Base-by-base conservation (phyloP, 1,140 invertebrate species). In the Steinernema khuongi region DNA sequence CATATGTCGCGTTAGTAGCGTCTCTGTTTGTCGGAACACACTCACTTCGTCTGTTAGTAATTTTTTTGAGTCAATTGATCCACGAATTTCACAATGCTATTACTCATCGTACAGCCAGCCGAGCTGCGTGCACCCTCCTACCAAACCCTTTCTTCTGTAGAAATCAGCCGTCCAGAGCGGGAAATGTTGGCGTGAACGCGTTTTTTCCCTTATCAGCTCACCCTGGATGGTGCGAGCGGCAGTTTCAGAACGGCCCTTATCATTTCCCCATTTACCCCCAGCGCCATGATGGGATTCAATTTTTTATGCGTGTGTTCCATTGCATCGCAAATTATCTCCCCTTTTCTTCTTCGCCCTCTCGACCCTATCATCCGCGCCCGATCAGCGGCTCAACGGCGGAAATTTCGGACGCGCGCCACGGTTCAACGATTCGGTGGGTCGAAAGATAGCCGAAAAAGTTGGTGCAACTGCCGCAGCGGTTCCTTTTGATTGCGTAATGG, bases 391-490 rank as follows among this genome's bases (percentile, higher is more conserved):
- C 50, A 22, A 22, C 50, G 11, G 50, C 50, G 50, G 50, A 4
- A 60, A 60, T 60, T 60, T 22, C 11, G 4, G 19, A 4, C 50
- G 50, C 50, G 7, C 19, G 50, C 19, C 19, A 60, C 50, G 50
- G 50, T 60, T 60, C 50, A 60, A 22, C 50, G 50, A 60, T 60
- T 60, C 50, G 50, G 50, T 60, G 26, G 50, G 50, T 60, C 50
- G 14, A 60, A 26, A 60, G 50, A 60, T 60, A 60, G 26, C 14
- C 50, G n/a, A n/a, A n/a, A n/a, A 60, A 60, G 14, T 60, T 60
- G 4, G 14, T 60, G 50, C 50, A 60, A 60, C 50, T 26, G 7
- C 50, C 50, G 22, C 22, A 14, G 22, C 50, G 50, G 50, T 60
- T 26, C 50, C 50, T 22, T 60, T 26, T 26, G 50, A 26, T 60